Evolutionary conservation across 2,888 invertebrate species (phyloP).

Genomic region (Leptopilina syphax): DNA sequence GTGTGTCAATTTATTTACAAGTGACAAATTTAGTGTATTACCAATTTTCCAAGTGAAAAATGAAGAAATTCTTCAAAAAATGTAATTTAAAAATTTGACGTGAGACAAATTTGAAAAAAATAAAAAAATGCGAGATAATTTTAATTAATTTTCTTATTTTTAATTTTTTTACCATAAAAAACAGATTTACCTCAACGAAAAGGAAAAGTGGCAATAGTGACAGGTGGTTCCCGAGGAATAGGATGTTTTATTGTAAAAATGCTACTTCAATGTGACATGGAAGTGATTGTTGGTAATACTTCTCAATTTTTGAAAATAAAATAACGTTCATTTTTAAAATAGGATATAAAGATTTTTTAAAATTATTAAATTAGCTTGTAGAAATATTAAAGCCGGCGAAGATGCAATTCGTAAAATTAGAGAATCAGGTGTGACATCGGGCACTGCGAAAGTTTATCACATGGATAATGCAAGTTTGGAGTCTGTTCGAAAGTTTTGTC

Average conservation of each 20-base stretch:
- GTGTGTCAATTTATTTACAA: background rate
- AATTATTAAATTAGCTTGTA: constrained; percentile 81
- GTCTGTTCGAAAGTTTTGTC: constrained; percentile 87
- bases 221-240: constrained; percentile 92
- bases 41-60: no score
- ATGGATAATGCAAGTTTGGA: constrained; percentile 87
- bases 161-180: constrained; percentile 58
- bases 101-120: background rate
- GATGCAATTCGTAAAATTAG: constrained; percentile 76
- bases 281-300: constrained; percentile 83
- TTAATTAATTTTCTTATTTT: background rate
- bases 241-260: constrained; percentile 87
- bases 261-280: constrained; percentile 86
- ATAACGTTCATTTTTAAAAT: constrained; percentile 10
- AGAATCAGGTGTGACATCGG: constrained; percentile 78
- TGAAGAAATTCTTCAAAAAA: background rate
- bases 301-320: background rate
- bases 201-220: constrained; percentile 87
- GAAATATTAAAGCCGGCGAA: constrained; percentile 75
- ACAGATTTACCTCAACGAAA: constrained; percentile 82
- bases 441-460: constrained; percentile 82
- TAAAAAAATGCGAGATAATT: background rate
- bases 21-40: no score
- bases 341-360: background rate
- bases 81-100: constrained; percentile 41